Base-by-base conservation (phyloP, 2,888 invertebrate species). In the Andrena trimmerana region DNA sequence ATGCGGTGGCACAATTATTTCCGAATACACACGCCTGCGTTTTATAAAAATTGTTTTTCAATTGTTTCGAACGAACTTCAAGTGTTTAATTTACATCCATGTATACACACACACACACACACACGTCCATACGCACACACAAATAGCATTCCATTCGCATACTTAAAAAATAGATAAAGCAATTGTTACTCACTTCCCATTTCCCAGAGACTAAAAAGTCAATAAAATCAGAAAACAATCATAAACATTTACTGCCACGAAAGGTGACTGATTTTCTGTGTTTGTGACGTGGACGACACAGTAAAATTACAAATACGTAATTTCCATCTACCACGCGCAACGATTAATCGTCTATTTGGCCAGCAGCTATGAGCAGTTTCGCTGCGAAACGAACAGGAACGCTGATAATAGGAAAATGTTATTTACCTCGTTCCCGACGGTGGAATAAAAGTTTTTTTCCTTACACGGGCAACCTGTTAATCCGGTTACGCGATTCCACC, bases 401-500 rank as follows among this genome's bases (percentile, higher is more conserved):
- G 6, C 2, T 42, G 36, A 27, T 65, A 69, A 65, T 3, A 59
- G 77, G 54, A 6, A 63, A 68, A 71, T 48, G 20, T 68, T 73
- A 50, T 73, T 79, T 33, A 52, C 20, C 69, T 65, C 7, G 42
- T 66, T 59, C 52, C 50, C 66, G 42, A 24, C 6, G 13, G 6
- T 10, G 54, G 20, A 66, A 71, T 71, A 80, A 71, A 80, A 71
- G 48, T 79, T 59, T 36, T 36, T 33, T 36, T 33, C 50, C 33
- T 75, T 50, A 31, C 29, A 36, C 48, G 36, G 50, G 48, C 50
- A 52, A 36, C 31, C 42, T 57, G 78, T 75, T 81, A 75, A 81
- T 82, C 70, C 69, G 50, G 60, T 69, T 80, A 70, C 74, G 62
- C 57, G 81, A 70, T 66, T 66, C 1, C 8, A 33, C n/a, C 10